A percentile compares a stretch with the other conserved stretches of the same genome.
phyloP scores from a whole-genome alignment of 2,113 vertebrate species.

The Athene cunicularia region DNA sequence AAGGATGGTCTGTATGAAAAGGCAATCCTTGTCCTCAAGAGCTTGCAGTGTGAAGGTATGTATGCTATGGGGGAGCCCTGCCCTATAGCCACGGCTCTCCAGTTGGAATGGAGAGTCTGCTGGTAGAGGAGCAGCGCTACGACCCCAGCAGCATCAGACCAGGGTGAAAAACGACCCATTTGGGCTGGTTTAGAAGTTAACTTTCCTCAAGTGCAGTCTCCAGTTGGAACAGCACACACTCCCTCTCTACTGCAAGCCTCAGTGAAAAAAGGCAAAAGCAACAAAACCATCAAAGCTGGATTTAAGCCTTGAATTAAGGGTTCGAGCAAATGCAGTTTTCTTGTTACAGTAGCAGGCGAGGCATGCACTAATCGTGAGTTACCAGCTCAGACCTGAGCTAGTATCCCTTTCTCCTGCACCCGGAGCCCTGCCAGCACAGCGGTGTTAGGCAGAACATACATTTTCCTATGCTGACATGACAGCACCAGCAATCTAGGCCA shows the following conservation, averaged over 20 bases:
- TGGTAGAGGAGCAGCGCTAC: neutral
- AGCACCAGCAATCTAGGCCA: neutral
- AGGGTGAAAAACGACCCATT: rapidly evolving
- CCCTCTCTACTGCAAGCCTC: neutral
- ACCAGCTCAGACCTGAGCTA: neutral
- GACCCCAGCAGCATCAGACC: neutral
- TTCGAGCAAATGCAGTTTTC: neutral
- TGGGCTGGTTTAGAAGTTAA: neutral
- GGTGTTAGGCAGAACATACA: rapidly evolving
- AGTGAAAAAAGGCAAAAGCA: neutral
- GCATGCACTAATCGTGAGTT: neutral
- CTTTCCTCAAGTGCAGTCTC: neutral
- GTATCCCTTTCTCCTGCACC: neutral
- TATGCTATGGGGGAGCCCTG: neutral
- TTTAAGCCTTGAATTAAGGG: neutral
- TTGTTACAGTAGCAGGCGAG: neutral
- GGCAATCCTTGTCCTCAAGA: rapidly evolving
- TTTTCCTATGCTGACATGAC: neutral
- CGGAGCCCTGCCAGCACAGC: neutral
- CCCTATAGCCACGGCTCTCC: neutral
- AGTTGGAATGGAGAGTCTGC: neutral
- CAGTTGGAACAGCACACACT: neutral
- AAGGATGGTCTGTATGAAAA: neutral
- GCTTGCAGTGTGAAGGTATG: neutral
- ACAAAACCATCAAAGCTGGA: neutral